Evolutionary conservation across 2,888 invertebrate genomes (phyloP), one percentile per base, ranked within the genome.

Genomic region (Ernsta delagoae): DNA sequence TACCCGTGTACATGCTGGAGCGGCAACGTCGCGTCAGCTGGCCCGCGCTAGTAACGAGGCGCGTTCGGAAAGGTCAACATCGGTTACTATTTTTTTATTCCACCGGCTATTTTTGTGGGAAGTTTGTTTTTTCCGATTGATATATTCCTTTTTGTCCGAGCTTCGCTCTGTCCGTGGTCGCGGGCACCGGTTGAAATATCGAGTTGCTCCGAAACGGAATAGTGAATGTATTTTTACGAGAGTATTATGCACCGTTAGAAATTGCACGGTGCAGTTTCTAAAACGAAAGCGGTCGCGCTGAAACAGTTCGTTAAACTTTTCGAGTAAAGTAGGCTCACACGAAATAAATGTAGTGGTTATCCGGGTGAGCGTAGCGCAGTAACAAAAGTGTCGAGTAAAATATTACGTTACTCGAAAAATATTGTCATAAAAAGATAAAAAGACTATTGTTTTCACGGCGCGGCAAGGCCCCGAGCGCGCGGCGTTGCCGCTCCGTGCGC

Each of bases 1-100:
- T 83, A 80, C 77, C 79, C 78, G 81, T 82, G 81, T 80, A 82
- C 81, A 72, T 71, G 80, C 82, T 82, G 83, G 83, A 76, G 78
- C 81, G 92, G 92, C 92, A 93, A 93, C 93, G 87, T 79, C 92
- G 93, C 90, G 90, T 92, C 93, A 93, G 92, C 93, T 90, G 92
- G 89, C 88, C 68, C 85, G 87, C 81, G 86, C 89, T 88, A 92
- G 91, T 86, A 87, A 84, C 86, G 86, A 87, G 86, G 83, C 84
- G 85, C 86, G 90, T 83, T 88, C 85, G 79, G 87, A 93, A 93
- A 92, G 92, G 92, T 93, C 92, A 93, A 88, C 92, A 86, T 88
- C 89, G 89, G 89, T 88, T 89, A 89, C 85, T 83, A 88, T 87
- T 89, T 90, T 88, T 90, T 89, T 66, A 66, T 66, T 87, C 82